These are phyloP conservation scores for Rousettus madagascariensis DNA, from an alignment of 2,797 vertebrate genomes.

Conservation along the genomic window DNA sequence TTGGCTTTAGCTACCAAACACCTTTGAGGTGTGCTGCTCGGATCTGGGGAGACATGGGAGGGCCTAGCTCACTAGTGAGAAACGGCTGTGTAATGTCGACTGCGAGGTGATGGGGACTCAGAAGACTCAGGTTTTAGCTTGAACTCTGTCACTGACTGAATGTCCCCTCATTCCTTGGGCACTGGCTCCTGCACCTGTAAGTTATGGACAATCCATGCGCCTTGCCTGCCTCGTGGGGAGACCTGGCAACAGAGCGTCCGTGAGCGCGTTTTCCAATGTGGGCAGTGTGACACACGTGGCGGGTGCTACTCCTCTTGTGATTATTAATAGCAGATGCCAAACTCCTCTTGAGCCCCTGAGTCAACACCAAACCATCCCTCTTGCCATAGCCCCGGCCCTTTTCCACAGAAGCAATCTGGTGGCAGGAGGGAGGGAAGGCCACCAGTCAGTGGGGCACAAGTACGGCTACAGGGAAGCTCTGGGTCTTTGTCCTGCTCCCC, in stretches of 20 bases:
- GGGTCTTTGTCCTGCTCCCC: accelerated
- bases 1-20: not conserved
- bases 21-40: not conserved
- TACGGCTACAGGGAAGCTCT: not conserved
- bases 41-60: not conserved
- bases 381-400: not conserved
- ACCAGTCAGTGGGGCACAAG: not conserved
- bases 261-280: not conserved
- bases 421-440: not conserved
- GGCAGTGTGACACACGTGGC: not conserved
- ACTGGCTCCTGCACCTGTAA: not conserved
- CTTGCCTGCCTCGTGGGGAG: not conserved
- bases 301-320: not conserved
- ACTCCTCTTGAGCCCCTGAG: not conserved
- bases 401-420: not conserved
- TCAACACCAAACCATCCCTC: not conserved
- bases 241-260: not conserved
- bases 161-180: accelerated
- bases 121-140: not conserved
- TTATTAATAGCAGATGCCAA: not conserved
- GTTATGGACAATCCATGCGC: not conserved
- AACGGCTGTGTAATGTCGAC: accelerated
- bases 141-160: not conserved
- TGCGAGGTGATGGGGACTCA: accelerated
- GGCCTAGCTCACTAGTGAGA: not conserved